Evolutionary conservation across 2,888 invertebrate species (phyloP).

Genomic region (Phyllotreta cruciferae): DNA sequence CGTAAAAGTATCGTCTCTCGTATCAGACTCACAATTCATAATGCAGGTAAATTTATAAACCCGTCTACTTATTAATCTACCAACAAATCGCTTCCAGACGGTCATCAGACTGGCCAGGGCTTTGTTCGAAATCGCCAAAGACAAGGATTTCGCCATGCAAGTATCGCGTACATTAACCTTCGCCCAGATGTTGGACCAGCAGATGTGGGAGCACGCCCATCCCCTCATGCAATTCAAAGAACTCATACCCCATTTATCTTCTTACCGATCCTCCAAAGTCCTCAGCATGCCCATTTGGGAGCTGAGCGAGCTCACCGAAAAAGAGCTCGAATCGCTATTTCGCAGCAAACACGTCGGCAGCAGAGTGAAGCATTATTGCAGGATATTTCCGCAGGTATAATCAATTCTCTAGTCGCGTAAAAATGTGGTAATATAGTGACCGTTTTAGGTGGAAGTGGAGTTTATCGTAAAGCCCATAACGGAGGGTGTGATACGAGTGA

Average conservation of each 20-base stretch:
- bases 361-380: conserved; percentile 80
- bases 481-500: conserved; percentile 84
- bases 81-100: conserved; percentile 68
- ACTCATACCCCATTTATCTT: conserved; percentile 71
- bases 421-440: no score
- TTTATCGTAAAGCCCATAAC: conserved; percentile 94
- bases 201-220: conserved; percentile 87
- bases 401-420: no score
- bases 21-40: conserved; percentile 89
- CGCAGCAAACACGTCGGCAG: conserved; percentile 79
- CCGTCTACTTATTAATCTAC: background rate
- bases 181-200: conserved; percentile 92
- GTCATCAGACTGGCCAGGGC: conserved; percentile 89
- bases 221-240: conserved; percentile 86
- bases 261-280: conserved; percentile 82
- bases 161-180: conserved; percentile 84
- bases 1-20: conserved; percentile 83
- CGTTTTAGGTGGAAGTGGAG: conserved; percentile 74
- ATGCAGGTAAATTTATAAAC: conserved; percentile 74
- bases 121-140: conserved; percentile 86
- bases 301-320: conserved; percentile 84
- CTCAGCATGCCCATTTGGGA: conserved; percentile 77
- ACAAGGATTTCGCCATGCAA: conserved; percentile 87
- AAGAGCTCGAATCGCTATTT: conserved; percentile 83
- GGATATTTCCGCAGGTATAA: conserved; percentile 74